These are phyloP conservation scores for Heliconius cydno DNA, from an alignment of 2,888 invertebrate species.

Conservation along the genomic window DNA sequence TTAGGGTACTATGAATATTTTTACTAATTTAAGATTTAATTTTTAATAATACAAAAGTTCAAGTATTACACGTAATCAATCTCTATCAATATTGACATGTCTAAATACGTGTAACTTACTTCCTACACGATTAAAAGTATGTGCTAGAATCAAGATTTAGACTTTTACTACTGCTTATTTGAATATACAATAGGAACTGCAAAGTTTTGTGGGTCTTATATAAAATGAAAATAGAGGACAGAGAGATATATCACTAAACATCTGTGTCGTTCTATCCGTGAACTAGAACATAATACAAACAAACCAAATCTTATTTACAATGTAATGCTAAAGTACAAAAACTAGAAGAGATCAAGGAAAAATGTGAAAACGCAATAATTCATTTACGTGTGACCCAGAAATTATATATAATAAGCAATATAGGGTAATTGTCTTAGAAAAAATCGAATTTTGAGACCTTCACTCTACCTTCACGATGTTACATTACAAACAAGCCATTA, in stretches of 20 bases:
- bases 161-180: background rate
- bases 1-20: background rate
- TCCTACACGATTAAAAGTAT: conserved; percentile 1
- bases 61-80: conserved; percentile 4
- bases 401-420: conserved; percentile 41
- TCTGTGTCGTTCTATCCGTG: accelerated
- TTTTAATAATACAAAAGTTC: background rate
- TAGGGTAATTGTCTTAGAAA: conserved; percentile 42
- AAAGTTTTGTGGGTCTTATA: background rate
- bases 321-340: conserved; percentile 16
- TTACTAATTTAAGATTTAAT: background rate
- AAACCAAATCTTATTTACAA: background rate
- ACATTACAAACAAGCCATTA: conserved; percentile 65
- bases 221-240: background rate
- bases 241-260: background rate
- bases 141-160: background rate
- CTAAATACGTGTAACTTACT: background rate
- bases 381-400: conserved; percentile 45
- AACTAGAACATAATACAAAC: background rate
- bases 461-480: conserved; percentile 53
- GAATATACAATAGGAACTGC: background rate
- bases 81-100: conserved; percentile 5
- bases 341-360: conserved; percentile 23
- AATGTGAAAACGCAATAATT: conserved; percentile 27
- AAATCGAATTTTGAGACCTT: conserved; percentile 49